These are phyloP conservation scores for Apis laboriosa DNA, from an alignment of 1,140 invertebrate species.

Conservation along the genomic window DNA sequence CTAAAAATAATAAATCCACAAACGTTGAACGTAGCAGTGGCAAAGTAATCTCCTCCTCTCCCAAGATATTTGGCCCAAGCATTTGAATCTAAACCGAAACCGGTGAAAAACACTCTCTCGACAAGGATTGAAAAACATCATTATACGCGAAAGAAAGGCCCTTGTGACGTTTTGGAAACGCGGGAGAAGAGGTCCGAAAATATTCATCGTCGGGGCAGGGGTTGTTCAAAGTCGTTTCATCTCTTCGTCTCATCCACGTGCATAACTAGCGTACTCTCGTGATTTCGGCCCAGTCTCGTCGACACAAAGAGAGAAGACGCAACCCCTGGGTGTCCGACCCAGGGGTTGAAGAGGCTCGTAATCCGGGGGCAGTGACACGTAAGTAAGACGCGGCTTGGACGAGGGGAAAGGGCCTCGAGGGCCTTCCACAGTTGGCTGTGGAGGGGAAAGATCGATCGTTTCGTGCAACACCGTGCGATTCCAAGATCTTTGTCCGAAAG, in stretches of 20 bases:
- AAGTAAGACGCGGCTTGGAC: conserved; percentile 54
- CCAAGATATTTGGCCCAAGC: neutral
- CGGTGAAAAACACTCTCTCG: neutral
- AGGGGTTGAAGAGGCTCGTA: conserved; percentile 31
- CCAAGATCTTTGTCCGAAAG: neutral
- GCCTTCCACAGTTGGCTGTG: neutral
- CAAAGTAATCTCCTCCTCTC: too few species aligned
- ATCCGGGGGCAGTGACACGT: conserved; percentile 61
- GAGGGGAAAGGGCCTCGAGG: conserved; percentile 60
- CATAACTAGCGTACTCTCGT: conserved; percentile 10
- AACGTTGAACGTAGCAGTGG: too few species aligned
- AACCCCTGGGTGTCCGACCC: conserved; percentile 1
- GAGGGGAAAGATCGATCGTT: conserved; percentile 12
- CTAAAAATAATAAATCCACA: too few species aligned
- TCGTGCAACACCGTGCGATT: neutral
- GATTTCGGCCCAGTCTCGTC: conserved; percentile 18
- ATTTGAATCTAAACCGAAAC: neutral
- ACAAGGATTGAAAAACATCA: neutral
- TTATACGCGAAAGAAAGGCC: neutral
- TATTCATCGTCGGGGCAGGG: neutral
- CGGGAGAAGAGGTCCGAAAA: neutral
- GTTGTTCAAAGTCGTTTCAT: neutral
- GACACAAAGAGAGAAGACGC: neutral
- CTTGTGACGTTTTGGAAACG: neutral
- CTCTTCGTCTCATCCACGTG: neutral